Evolutionary conservation across 1,140 invertebrate genomes (phyloP).

Genomic region (Thrips palmi): DNA sequence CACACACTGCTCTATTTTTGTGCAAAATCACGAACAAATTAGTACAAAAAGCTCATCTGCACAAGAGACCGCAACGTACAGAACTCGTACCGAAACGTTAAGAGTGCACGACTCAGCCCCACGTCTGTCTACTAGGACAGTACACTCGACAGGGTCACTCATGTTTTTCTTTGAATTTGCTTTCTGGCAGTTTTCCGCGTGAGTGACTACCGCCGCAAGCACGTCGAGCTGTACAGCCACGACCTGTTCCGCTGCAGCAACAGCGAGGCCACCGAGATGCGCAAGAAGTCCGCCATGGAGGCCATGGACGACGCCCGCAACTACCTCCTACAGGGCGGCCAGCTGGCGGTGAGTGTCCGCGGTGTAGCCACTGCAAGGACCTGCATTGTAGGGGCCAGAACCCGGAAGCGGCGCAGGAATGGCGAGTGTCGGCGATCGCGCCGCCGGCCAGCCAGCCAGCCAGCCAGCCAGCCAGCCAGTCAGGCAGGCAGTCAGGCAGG

Average conservation of each 20-base stretch:
- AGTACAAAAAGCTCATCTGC: too few species aligned
- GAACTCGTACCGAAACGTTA: not conserved
- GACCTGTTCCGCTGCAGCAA: constrained; percentile 76
- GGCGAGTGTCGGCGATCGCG: too few species aligned
- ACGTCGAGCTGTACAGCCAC: constrained; percentile 58
- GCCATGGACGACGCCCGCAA: constrained; percentile 65
- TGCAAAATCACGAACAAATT: too few species aligned
- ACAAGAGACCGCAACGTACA: too few species aligned
- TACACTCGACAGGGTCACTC: not conserved
- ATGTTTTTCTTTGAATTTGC: constrained; percentile 11
- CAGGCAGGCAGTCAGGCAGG: constrained; percentile 4
- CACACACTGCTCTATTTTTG: too few species aligned
- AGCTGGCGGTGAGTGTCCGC: constrained; percentile 58
- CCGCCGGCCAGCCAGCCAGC: too few species aligned
- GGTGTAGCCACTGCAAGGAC: too few species aligned
- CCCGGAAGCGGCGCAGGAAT: too few species aligned
- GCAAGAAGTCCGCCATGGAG: constrained; percentile 59
- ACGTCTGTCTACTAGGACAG: not conserved
- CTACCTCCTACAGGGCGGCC: constrained; percentile 56
- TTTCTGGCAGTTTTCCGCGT: constrained; percentile 60
- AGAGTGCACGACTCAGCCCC: not conserved
- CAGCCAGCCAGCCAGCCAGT: too few species aligned
- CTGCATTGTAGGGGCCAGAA: too few species aligned
- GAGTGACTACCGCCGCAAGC: constrained; percentile 62
- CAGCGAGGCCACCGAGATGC: constrained; percentile 53